Evolutionary conservation across 2,797 vertebrate genomes (phyloP), one percentile per base, ranked within the genome.

Genomic region (Babyrousa celebensis): DNA sequence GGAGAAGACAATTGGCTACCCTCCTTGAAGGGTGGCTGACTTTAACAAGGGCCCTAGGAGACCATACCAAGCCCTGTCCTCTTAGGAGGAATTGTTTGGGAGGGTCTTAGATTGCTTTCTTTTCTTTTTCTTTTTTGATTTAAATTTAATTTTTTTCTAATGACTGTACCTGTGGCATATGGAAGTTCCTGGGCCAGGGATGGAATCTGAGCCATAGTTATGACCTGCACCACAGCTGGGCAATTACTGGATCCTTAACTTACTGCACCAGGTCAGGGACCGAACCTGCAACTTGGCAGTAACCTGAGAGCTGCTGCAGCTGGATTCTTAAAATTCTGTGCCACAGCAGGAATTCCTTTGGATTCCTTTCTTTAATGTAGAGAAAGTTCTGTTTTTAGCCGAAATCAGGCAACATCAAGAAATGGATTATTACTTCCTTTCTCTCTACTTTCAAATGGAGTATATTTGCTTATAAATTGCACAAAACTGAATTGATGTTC

Each of bases 401-500:
- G 95, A 36, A 90, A 88, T 78, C 9, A 67, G 48, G 85, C 48
- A 82, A 93, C 75, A 20, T 80, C 32, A 89, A 72, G 54, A 94
- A 96, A 58, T 67, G 9, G 25, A 58, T 94, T 62, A 72, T 77
- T 86, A n/a, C 62, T 12, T 89, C 7, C 15, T 82, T 89, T 56
- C 43, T 63, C 9, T 18, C 2, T 15, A 56, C 85, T 85, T 93
- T 85, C 5, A 92, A 84, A 89, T 93, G 27, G 20, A 54, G 60
- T 83, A 68, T 72, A 90, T 95, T 95, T 84, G 54, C 32, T 86
- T 88, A 72, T 29, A 95, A 85, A 80, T 21, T 91, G 11, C 32
- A 77, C 36, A 91, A 43, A 40, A 89, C 48, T 1, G 7, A 63
- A 60, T 84, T 12, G 17, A 18, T 94, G 96, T 96, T 78, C 11